These are phyloP conservation scores for Watsonalla cultraria DNA, from an alignment of 2,888 invertebrate species.

Conservation along the genomic window DNA sequence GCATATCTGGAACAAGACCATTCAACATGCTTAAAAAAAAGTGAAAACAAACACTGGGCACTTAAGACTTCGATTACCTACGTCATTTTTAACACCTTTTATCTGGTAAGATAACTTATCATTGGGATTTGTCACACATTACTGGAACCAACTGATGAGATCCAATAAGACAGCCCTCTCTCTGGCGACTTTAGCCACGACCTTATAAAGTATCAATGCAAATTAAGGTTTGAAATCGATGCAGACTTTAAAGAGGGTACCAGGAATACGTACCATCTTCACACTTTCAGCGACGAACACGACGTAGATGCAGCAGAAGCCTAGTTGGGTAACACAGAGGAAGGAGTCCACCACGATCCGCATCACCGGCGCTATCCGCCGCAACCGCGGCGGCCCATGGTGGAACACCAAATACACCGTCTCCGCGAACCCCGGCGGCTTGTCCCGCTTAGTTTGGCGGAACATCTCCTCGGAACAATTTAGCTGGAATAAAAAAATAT, in stretches of 20 bases:
- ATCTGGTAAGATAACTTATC: no score
- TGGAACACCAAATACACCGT: slow-evolving; percentile 90
- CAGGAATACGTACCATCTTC: slow-evolving; percentile 84
- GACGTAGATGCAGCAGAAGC: slow-evolving; percentile 98
- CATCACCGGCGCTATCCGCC: slow-evolving; percentile 80
- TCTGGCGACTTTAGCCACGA: no score
- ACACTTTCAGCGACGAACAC: slow-evolving; percentile 95
- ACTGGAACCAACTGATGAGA: no score
- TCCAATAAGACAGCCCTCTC: no score
- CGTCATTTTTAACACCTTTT: no score
- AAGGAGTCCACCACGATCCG: slow-evolving; percentile 89
- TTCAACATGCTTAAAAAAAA: not conserved
- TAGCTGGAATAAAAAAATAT: slow-evolving; percentile 68
- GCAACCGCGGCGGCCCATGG: slow-evolving; percentile 83
- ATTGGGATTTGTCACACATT: no score
- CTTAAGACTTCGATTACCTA: no score
- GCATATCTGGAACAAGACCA: slow-evolving; percentile 75
- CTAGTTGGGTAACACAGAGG: slow-evolving; percentile 96
- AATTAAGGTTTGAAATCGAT: not conserved
- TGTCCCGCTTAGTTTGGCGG: slow-evolving; percentile 72
- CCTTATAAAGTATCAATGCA: no score
- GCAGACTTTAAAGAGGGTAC: no score
- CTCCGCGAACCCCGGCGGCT: slow-evolving; percentile 86
- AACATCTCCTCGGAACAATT: slow-evolving; percentile 84
- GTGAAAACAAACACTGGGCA: no score